Conservation (phyloP, 1,140 invertebrate genomes). For the Ostrea denselamellosa region DNA sequence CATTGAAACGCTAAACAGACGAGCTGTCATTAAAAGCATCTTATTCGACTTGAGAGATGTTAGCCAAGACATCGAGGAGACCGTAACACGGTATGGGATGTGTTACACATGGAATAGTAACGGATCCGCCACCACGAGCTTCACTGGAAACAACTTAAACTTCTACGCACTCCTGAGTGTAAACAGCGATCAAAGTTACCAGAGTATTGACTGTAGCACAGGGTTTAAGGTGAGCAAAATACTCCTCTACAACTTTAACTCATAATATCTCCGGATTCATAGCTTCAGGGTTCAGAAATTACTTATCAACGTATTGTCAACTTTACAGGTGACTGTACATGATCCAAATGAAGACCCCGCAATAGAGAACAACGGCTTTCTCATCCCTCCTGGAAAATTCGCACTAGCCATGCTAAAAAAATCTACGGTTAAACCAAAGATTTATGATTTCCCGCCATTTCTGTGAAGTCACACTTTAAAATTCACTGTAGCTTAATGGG, state of each 20-base stretch:
- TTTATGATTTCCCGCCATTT: no score
- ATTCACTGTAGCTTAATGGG: no score
- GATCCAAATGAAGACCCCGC: not conserved
- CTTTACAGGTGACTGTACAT: not conserved
- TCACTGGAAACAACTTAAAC: not conserved
- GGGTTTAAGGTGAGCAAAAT: not conserved
- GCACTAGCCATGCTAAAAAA: not conserved
- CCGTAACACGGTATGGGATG: not conserved
- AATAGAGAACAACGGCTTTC: not conserved
- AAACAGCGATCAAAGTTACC: not conserved
- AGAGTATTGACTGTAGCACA: not conserved
- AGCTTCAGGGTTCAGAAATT: no score
- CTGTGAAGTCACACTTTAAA: no score
- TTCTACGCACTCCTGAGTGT: not conserved
- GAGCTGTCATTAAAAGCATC: not conserved
- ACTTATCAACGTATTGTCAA: not conserved
- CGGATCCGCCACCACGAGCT: not conserved
- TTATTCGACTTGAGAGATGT: conserved; percentile 4
- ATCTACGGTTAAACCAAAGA: not conserved
- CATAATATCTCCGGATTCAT: no score
- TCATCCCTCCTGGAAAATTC: not conserved
- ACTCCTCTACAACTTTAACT: not conserved
- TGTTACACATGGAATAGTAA: conserved; percentile 2
- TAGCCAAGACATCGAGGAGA: not conserved
- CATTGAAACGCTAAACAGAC: not conserved